A percentile compares a stretch with the other conserved stretches of the same genome.
Evolutionary conservation across 2,888 invertebrate species (phyloP).

Genomic region (Lasioglossum leucozonium): DNA sequence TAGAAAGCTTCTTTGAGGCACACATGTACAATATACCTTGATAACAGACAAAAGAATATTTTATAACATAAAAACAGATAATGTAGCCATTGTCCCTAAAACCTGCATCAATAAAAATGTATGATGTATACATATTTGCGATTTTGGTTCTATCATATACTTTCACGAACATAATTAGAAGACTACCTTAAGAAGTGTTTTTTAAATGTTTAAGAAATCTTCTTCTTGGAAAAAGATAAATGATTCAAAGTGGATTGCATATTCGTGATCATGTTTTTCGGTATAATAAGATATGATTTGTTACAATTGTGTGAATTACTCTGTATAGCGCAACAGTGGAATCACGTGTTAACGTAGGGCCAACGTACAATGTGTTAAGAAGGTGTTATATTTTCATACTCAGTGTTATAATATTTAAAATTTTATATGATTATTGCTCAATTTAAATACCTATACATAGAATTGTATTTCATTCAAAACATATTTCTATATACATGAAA

Average conservation of each 20-base stretch:
- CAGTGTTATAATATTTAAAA: constrained; percentile 8
- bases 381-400: constrained; percentile 20
- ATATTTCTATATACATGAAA: constrained; percentile 49
- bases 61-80: constrained; percentile 22
- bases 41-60: constrained; percentile 5
- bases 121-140: constrained; percentile 1
- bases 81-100: background rate
- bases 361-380: background rate
- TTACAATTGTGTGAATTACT: too few relatives aligned
- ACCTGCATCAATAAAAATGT: constrained; percentile 10
- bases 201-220: constrained; percentile 9
- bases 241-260: too few relatives aligned
- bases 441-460: constrained; percentile 6
- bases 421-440: background rate
- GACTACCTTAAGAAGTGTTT: constrained; percentile 68
- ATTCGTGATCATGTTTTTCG: too few relatives aligned
- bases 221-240: too few relatives aligned
- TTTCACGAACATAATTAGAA: constrained; percentile 43
- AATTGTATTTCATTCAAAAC: constrained; percentile 30
- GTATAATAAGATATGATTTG: too few relatives aligned
- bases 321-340: background rate
- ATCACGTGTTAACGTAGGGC: background rate
- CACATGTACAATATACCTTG: constrained; percentile 58
- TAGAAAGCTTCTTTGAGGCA: constrained; percentile 70
- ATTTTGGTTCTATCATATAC: background rate